Conservation (phyloP, 2,113 vertebrate genomes). For the Recurvirostra avosetta region DNA sequence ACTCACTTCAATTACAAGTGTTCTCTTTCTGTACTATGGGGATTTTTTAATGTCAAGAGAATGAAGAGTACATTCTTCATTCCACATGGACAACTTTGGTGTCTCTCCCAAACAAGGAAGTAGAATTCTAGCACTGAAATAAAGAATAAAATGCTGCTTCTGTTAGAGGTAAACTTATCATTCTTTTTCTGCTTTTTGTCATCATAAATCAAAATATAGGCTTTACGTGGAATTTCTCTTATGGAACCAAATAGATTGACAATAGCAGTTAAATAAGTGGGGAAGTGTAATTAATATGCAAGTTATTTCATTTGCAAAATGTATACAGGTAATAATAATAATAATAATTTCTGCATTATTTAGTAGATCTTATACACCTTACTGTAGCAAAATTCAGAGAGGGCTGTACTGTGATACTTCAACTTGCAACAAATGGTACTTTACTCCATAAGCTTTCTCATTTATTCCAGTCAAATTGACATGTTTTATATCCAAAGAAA, state of each 20-base stretch:
- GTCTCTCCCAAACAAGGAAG: neutral
- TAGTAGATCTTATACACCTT: neutral
- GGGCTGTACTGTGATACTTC: neutral
- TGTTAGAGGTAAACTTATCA: fast-evolving
- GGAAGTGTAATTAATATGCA: neutral
- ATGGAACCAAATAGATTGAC: neutral
- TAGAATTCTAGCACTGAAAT: neutral
- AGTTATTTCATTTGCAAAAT: neutral
- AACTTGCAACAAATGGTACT: neutral
- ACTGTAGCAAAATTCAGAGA: neutral
- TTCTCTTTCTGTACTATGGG: neutral
- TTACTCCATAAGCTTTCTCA: neutral
- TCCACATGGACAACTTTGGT: neutral
- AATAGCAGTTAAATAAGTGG: neutral
- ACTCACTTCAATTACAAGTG: neutral
- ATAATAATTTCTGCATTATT: neutral
- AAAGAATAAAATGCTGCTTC: neutral
- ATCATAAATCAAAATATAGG: neutral
- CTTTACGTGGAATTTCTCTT: neutral
- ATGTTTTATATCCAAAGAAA: neutral
- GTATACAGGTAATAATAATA: neutral
- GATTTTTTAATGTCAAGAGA: neutral
- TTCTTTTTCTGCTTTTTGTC: neutral
- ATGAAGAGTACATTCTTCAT: neutral
- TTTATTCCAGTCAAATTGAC: neutral